Evolutionary conservation across 2,113 vertebrate species (phyloP).

Genomic region (Vidua chalybeata): DNA sequence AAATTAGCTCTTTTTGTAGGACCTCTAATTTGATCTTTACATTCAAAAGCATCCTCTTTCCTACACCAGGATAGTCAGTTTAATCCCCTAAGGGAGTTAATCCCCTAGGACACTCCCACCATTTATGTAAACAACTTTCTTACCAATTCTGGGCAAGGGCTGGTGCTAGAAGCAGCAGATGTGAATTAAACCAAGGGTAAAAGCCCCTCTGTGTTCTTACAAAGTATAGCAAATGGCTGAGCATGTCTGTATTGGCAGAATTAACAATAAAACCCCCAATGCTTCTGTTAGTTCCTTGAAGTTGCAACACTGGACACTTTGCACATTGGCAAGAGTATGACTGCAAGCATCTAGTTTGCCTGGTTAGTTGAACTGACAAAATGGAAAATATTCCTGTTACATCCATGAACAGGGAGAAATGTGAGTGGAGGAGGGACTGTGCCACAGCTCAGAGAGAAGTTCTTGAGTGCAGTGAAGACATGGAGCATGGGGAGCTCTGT

Average conservation of each 20-base stretch:
- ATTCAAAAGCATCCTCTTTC: neutral
- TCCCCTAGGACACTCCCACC: accelerated
- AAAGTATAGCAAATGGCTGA: neutral
- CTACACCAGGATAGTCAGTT: neutral
- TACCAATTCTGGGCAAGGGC: neutral
- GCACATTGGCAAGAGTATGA: neutral
- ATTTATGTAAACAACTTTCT: neutral
- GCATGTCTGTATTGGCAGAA: neutral
- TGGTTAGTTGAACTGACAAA: neutral
- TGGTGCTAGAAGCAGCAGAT: neutral
- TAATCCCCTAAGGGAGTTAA: neutral
- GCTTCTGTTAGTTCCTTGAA: neutral
- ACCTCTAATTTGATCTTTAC: neutral
- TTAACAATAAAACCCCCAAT: accelerated
- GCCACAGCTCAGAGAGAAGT: neutral
- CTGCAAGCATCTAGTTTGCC: neutral
- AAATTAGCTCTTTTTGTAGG: neutral
- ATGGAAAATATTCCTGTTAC: neutral
- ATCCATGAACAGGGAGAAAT: neutral
- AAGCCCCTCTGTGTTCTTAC: neutral
- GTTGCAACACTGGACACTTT: neutral
- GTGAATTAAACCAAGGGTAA: neutral
- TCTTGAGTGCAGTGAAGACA: neutral
- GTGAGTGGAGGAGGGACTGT: neutral
- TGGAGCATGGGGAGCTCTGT: neutral